Evolutionary conservation across 2,797 vertebrate species (phyloP), one percentile per base, ranked within the genome.

Genomic region (Amblyopsis hoosieri): DNA sequence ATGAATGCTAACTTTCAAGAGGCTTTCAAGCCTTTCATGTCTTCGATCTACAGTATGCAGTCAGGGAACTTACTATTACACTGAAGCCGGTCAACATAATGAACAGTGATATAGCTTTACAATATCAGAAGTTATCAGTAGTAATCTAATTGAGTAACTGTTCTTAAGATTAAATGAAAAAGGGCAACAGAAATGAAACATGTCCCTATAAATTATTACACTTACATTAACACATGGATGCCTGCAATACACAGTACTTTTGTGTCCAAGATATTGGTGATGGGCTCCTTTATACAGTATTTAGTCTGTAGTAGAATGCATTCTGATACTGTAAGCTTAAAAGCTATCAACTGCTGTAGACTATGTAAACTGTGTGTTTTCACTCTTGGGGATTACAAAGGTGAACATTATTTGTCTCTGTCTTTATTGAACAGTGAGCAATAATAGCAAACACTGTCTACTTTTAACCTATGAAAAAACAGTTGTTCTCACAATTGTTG

Each of bases 201-300:
- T 0, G 2, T 15, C 63, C 54, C 46, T 29, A 29, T 29, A 29
- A 29, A 29, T 29, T 29, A 29, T 69, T 46, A 66, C 12, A 29
- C 12, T 15, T 33, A 12, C 47, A n/a, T 23, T 57, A 11, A 31
- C 5, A 52, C 45, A 45, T 0, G 17, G 7, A 70, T 33, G 56
- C 11, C 23, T 4, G 13, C 11, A 76, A 66, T 76, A 74, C 71
- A 78, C 78, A 60, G 78, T 86, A 59, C 15, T 62, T 52, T 55
- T 73, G 79, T 73, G 69, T 60, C 23, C 37, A 42, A 42, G 10
- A 42, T 42, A 3, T 42, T 42, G 69, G 62, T 58, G 61, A 67
- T 61, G 13, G 58, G 61, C 49, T 67, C 60, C 84, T 86, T 88
- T 80, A 42, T 42, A 37, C 23, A 29, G 23, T 37, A 42, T 10